Evolutionary conservation across 2,797 vertebrate species (phyloP).

Genomic region (Ataeniobius toweri): DNA sequence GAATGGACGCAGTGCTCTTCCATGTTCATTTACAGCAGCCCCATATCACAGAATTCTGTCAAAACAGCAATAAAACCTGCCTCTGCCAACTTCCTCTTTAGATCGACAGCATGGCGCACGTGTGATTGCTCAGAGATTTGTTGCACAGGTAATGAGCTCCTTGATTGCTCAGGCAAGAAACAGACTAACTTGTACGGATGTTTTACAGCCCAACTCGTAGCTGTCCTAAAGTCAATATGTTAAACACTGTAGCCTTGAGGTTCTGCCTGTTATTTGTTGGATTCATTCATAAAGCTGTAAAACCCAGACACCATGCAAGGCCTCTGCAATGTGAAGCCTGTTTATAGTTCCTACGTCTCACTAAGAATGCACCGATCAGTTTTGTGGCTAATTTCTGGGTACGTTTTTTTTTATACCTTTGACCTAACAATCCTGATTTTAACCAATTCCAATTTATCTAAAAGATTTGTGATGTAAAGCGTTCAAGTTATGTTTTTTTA

Average conservation of each 20-base stretch:
- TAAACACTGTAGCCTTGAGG: constrained; percentile 20
- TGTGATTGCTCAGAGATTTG: constrained; percentile 30
- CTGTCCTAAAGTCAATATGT: constrained; percentile 30
- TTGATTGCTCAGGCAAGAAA: constrained; percentile 35
- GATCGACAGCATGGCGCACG: constrained; percentile 13
- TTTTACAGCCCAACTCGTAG: constrained; percentile 9
- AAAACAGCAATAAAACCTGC: neutral
- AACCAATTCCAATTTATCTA: neutral
- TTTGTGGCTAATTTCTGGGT: neutral
- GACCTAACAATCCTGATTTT: too few species aligned
- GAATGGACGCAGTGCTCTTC: constrained; percentile 25
- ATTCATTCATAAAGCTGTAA: constrained; percentile 14
- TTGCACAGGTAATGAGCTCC: constrained; percentile 15
- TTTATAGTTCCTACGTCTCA: neutral
- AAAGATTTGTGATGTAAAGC: neutral
- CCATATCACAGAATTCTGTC: constrained; percentile 22
- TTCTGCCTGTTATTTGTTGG: constrained; percentile 29
- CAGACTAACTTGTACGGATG: neutral
- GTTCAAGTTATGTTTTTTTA: too few species aligned
- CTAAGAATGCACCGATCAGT: neutral
- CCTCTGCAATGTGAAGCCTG: neutral
- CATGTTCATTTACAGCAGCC: constrained; percentile 13
- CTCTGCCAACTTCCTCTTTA: constrained; percentile 18
- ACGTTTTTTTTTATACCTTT: too few species aligned
- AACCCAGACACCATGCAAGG: neutral